Evolutionary conservation across 2,888 invertebrate genomes (phyloP).

Genomic region (Amphipyra berbera): DNA sequence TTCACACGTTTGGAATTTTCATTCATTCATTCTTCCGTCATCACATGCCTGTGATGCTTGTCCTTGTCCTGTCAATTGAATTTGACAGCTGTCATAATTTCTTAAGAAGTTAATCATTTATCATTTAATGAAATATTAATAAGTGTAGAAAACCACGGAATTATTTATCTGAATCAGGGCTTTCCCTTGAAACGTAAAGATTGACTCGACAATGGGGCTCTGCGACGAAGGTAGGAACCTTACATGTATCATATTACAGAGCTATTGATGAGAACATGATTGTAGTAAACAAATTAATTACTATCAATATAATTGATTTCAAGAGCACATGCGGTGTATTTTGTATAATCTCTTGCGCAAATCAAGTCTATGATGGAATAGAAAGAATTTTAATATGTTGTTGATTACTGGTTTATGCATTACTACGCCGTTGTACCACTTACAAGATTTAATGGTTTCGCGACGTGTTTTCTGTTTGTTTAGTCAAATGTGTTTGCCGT

Average conservation of each 20-base stretch:
- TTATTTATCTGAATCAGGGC: constrained; percentile 15
- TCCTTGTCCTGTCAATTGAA: constrained; percentile 54
- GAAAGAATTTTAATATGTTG: constrained; percentile 7
- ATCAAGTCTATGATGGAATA: constrained; percentile 14
- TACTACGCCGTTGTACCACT: constrained; percentile 45
- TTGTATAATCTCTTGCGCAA: constrained; percentile 26
- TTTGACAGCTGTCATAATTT: constrained; percentile 63
- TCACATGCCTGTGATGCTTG: constrained; percentile 2
- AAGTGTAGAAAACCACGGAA: constrained; percentile 19
- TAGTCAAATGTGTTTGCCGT: constrained; percentile 66
- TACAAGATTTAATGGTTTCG: constrained; percentile 8
- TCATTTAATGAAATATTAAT: constrained; percentile 1
- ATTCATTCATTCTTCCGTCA: constrained; percentile 60
- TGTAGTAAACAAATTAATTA: constrained; percentile 83
- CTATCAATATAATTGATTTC: constrained; percentile 48
- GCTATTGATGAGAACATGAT: constrained; percentile 42
- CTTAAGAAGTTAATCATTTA: constrained; percentile 23
- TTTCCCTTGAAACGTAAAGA: constrained; percentile 30
- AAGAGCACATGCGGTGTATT: constrained; percentile 32
- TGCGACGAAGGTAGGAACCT: constrained; percentile 83
- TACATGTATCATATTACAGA: constrained; percentile 46
- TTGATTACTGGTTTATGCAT: constrained; percentile 4
- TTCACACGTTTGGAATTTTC: constrained; percentile 9
- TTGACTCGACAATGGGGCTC: constrained; percentile 76
- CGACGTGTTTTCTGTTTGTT: constrained; percentile 55